Conservation (phyloP, 2,113 vertebrate species). For the Raja brachyura region DNA sequence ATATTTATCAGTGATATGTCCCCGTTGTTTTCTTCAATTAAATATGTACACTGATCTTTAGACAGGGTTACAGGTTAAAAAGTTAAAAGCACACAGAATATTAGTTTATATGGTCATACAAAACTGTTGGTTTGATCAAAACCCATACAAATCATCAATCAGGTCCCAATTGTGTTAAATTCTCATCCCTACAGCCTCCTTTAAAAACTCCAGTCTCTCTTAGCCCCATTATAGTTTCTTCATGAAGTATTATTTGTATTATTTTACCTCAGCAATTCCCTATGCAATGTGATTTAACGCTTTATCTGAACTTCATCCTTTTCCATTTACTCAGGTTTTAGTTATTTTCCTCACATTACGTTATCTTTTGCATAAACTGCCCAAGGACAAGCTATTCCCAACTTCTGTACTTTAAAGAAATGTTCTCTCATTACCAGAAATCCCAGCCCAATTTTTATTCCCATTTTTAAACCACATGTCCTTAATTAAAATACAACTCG, state of each 20-base stretch:
- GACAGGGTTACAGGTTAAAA: background rate
- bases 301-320: background rate
- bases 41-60: background rate
- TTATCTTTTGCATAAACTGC: background rate
- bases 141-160: background rate
- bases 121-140: background rate
- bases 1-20: background rate
- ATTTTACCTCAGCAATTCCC: background rate
- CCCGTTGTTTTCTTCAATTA: background rate
- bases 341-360: background rate
- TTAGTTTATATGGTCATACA: background rate
- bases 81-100: background rate
- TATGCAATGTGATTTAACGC: background rate
- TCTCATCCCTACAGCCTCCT: background rate
- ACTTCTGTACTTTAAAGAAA: background rate
- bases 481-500: background rate
- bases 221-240: background rate
- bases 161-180: background rate
- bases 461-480: background rate
- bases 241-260: background rate
- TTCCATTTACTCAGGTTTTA: background rate
- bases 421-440: background rate
- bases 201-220: background rate
- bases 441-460: background rate
- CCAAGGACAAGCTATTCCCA: background rate